phyloP scores from a whole-genome alignment of 2,888 invertebrate species.

The Thera britannica region DNA sequence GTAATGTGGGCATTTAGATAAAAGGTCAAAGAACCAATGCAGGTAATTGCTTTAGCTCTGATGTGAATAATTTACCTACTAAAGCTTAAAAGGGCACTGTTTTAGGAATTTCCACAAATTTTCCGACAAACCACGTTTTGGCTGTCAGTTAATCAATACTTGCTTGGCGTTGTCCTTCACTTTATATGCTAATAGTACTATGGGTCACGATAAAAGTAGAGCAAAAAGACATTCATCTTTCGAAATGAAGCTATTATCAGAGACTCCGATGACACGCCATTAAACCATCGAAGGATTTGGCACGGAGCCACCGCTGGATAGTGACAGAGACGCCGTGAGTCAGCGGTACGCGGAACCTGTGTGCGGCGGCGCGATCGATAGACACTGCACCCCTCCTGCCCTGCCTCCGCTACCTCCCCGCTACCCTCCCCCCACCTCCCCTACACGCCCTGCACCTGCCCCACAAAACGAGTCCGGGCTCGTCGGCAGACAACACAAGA shows the following conservation, averaged over 20 bases:
- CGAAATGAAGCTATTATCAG: slow-evolving; percentile 64
- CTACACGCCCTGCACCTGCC: slow-evolving; percentile 62
- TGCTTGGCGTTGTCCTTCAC: slow-evolving; percentile 10
- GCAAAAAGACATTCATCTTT: slow-evolving; percentile 36
- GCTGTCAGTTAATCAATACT: slow-evolving; percentile 16
- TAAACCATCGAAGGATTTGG: slow-evolving; percentile 70
- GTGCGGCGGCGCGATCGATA: slow-evolving; percentile 81
- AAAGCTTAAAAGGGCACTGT: slow-evolving; percentile 13
- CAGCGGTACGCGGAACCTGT: slow-evolving; percentile 69
- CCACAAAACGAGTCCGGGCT: slow-evolving; percentile 56
- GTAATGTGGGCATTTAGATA: slow-evolving; percentile 27
- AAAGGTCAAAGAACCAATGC: slow-evolving; percentile 17
- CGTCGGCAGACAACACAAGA: slow-evolving; percentile 53
- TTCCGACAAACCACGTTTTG: slow-evolving; percentile 6
- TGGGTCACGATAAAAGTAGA: slow-evolving; percentile 24
- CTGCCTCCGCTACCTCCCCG: slow-evolving; percentile 41
- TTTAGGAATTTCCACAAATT: slow-evolving; percentile 18
- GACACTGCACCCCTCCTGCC: slow-evolving; percentile 66
- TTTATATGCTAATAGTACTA: slow-evolving; percentile 11
- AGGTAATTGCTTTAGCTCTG: slow-evolving; percentile 8
- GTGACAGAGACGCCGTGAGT: slow-evolving; percentile 72
- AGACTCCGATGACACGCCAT: slow-evolving; percentile 61
- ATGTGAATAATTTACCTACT: slow-evolving; percentile 28
- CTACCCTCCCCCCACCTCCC: too few relatives aligned
- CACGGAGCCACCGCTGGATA: slow-evolving; percentile 68